Evolutionary conservation across 1,140 invertebrate species (phyloP).

Genomic region (Augochlora pura): DNA sequence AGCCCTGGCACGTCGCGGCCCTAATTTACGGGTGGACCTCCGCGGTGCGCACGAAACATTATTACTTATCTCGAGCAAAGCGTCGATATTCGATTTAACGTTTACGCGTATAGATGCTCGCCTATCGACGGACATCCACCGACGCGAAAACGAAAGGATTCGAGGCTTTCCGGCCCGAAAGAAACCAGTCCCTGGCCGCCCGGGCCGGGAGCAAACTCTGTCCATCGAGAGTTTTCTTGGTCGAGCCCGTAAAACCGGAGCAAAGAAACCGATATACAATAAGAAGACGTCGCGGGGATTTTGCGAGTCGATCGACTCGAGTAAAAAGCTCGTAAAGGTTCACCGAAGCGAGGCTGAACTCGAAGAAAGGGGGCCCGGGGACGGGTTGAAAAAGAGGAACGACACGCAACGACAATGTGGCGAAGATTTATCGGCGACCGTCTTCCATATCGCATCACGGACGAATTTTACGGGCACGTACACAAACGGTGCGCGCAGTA

Average conservation of each 20-base stretch:
- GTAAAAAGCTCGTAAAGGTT: slow-evolving; percentile 25
- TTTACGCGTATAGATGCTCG: slow-evolving; percentile 11
- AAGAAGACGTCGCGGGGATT: slow-evolving; percentile 32
- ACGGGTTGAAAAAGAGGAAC: slow-evolving; percentile 1
- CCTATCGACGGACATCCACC: neutral
- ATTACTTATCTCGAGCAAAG: slow-evolving; percentile 73
- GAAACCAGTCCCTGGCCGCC: no score
- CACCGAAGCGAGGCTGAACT: neutral
- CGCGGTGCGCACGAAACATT: slow-evolving; percentile 76
- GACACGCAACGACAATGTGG: slow-evolving; percentile 51
- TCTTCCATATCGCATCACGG: slow-evolving; percentile 57
- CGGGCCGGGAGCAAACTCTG: no score
- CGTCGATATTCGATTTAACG: slow-evolving; percentile 57
- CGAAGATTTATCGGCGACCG: slow-evolving; percentile 54
- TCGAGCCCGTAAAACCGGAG: neutral
- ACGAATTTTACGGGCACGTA: slow-evolving; percentile 44
- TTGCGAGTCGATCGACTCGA: slow-evolving; percentile 50
- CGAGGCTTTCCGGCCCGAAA: no score
- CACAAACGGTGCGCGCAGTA: neutral
- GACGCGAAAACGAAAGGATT: no score
- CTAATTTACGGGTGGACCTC: slow-evolving; percentile 80
- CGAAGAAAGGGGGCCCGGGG: neutral
- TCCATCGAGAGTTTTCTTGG: neutral
- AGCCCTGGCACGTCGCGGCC: slow-evolving; percentile 72
- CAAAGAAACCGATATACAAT: slow-evolving; percentile 1